phyloP scores from a whole-genome alignment of 2,797 vertebrate genomes.

The Helicolenus hilgendorfi region DNA sequence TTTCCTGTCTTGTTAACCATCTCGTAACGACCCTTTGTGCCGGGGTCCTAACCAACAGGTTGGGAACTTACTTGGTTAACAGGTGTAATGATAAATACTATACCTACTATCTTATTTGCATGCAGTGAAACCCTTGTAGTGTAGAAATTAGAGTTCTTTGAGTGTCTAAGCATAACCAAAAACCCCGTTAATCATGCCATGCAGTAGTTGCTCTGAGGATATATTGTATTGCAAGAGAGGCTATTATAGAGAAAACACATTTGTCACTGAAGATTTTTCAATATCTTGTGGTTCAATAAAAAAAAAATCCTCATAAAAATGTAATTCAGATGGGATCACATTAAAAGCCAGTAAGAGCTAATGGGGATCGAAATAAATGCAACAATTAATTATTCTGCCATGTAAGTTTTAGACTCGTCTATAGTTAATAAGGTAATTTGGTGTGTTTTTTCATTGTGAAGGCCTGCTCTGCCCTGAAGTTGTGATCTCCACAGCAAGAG shows the following conservation, averaged over 20 bases:
- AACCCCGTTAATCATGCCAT: too few relatives aligned
- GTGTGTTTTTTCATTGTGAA: constrained; percentile 25
- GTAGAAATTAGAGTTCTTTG: too few relatives aligned
- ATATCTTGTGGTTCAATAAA: neutral
- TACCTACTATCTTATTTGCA: neutral
- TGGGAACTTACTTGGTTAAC: neutral
- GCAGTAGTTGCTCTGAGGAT: too few relatives aligned
- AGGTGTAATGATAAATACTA: neutral
- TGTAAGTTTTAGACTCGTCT: neutral
- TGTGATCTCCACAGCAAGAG: constrained; percentile 70
- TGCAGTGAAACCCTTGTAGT: too few relatives aligned
- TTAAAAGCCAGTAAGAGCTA: neutral
- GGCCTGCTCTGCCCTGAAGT: constrained; percentile 52
- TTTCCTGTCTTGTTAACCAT: neutral
- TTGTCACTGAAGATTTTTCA: too few relatives aligned
- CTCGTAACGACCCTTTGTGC: neutral
- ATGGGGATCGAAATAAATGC: neutral
- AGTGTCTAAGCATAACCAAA: too few relatives aligned
- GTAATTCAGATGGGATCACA: neutral
- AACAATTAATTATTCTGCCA: neutral
- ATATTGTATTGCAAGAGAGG: too few relatives aligned
- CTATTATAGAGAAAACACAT: too few relatives aligned
- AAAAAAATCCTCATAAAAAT: neutral
- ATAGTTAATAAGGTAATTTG: neutral
- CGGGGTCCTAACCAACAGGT: neutral